Base-by-base conservation (phyloP, 2,113 vertebrate genomes). In the Cacatua alba region DNA sequence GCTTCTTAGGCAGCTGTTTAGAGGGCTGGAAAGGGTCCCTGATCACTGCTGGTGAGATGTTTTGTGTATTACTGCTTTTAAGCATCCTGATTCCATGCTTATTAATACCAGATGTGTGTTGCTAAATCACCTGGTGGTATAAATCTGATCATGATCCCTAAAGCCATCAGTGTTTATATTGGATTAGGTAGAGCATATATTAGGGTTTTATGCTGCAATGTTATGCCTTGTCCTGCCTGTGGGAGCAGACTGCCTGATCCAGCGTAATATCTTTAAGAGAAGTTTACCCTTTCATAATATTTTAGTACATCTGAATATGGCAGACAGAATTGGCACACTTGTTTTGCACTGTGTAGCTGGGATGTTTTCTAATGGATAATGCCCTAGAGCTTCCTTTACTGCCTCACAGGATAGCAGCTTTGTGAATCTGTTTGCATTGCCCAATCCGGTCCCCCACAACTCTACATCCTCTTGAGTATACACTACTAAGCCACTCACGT, bases 341-440 rank as follows among this genome's bases (percentile, higher is more conserved):
- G 24, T 75, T 93, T 79, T 77, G 13, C 28, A n/a, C 28, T 55
- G 43, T 6, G 3, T 20, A 39, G 2, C 26, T 62, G 18, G 16
- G 9, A 3, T 64, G 14, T 83, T 92, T 76, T 80, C 52, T 72
- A 39, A 17, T 18, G 67, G 20, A 62, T 80, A 64, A 68, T 80
- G 41, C 20, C 33, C 35, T 44, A 51, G 64, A 71, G 57, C 51
- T 51, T 82, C 11, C 25, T 93, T 78, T 90, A n/a, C 10, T 76
- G 11, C 26, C 28, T 82, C 31, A 20, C 8, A 68, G 19, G 33
- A 25, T 19, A 64, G 44, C 2, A 62, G 13, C 33, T 10, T 81
- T 64, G 20, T 20, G n/a, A 72, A 8, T 49, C 24, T 80, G 7
- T 68, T 79, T 44, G 17, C 8, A 43, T 60, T 0, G 0, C 25